phyloP scores from a whole-genome alignment of 23 tunicate species.

The Styela plicata region DNA sequence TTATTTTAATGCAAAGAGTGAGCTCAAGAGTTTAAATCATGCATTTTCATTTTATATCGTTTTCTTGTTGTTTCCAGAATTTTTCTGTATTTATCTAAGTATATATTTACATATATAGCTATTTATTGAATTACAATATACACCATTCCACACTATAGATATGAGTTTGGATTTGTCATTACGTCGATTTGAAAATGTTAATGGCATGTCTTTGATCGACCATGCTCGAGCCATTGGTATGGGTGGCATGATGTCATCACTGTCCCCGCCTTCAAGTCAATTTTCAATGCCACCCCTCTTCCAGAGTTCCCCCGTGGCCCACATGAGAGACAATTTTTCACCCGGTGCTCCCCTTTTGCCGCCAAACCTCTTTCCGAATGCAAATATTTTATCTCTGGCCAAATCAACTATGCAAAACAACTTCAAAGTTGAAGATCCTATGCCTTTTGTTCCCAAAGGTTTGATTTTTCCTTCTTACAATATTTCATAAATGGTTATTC shows the following conservation, averaged over 20 bases:
- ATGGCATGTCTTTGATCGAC: constrained; percentile 67
- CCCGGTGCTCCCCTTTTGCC: constrained; percentile 12
- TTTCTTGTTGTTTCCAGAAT: no score
- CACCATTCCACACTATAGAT: neutral
- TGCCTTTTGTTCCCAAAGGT: neutral
- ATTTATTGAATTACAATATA: neutral
- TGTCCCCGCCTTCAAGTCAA: constrained; percentile 24
- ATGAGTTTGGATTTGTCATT: constrained; percentile 84
- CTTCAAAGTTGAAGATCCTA: neutral
- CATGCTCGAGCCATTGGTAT: constrained; percentile 48
- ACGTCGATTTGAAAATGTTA: constrained; percentile 75
- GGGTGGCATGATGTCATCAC: constrained; percentile 46
- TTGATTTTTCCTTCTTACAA: neutral
- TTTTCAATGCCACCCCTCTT: constrained; percentile 31
- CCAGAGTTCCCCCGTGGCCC: constrained; percentile 35
- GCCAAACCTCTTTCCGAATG: constrained; percentile 1
- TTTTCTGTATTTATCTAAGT: neutral
- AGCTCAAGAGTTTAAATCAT: no score
- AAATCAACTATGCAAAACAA: neutral
- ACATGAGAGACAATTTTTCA: neutral
- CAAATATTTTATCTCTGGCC: constrained; percentile 6
- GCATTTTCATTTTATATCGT: no score
- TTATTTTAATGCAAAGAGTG: no score
- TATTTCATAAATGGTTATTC: neutral
- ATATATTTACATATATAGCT: no score